Evolutionary conservation across 2,888 invertebrate genomes (phyloP).

Genomic region (Epirrhoe tristata): DNA sequence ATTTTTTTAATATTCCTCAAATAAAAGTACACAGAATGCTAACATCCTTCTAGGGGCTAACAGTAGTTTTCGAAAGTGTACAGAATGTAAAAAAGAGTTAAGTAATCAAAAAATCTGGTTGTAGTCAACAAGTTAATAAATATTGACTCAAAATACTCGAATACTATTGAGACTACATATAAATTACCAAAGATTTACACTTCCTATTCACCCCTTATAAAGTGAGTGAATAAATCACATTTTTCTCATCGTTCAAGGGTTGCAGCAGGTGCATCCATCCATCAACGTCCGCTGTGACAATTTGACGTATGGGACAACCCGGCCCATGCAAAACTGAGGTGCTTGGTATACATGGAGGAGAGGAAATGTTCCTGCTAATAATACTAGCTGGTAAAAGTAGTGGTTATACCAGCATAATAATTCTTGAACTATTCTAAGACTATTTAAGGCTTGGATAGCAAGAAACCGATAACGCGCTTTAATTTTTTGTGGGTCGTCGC

Average conservation of each 20-base stretch:
- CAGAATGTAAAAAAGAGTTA: too few species aligned
- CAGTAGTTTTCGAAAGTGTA: too few species aligned
- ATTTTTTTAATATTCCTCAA: too few species aligned
- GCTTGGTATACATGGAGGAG: constrained; percentile 52
- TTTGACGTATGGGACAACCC: constrained; percentile 84
- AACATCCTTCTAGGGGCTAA: too few species aligned
- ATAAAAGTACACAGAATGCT: too few species aligned
- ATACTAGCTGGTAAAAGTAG: not conserved
- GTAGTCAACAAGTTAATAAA: not conserved
- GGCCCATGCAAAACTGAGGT: constrained; percentile 71
- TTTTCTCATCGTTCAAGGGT: constrained; percentile 58
- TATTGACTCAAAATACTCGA: not conserved
- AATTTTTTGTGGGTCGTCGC: too few species aligned
- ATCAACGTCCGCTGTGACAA: constrained; percentile 80
- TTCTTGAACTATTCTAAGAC: too few species aligned
- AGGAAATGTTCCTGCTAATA: not conserved
- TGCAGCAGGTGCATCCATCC: constrained; percentile 78
- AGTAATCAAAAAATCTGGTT: too few species aligned
- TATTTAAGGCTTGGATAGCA: too few species aligned
- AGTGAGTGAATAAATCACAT: constrained; percentile 61
- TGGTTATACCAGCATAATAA: too few species aligned
- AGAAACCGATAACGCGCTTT: too few species aligned
- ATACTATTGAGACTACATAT: not conserved
- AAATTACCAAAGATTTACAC: constrained; percentile 9
- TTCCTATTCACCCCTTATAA: constrained; percentile 33